A percentile compares a stretch with the other conserved stretches of the same genome.
Conservation (phyloP, 2,888 invertebrate species). For the Margaritifera margaritifera region DNA sequence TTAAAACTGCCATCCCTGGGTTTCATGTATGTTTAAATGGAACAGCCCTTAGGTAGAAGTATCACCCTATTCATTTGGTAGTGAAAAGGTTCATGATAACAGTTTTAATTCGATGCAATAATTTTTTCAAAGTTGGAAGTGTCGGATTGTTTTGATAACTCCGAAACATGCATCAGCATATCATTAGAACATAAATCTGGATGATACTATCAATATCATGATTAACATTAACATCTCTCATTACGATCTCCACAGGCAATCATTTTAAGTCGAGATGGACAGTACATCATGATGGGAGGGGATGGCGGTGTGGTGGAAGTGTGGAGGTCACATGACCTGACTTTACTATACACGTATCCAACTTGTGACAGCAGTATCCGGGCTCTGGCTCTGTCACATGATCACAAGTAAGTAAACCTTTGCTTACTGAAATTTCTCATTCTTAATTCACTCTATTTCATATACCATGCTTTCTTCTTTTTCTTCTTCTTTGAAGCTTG, state of each 20-base stretch:
- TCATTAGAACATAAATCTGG: neutral
- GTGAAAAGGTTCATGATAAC: no score
- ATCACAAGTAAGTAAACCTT: slow-evolving; percentile 89
- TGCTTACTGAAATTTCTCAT: neutral
- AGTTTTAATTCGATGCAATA: no score
- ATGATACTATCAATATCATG: neutral
- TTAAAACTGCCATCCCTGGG: no score
- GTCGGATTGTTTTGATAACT: no score
- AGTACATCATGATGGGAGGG: slow-evolving; percentile 98
- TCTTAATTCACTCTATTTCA: no score
- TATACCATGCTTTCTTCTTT: no score
- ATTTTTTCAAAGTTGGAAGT: no score
- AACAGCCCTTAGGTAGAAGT: no score
- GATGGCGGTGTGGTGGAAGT: slow-evolving; percentile 98
- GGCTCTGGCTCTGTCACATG: slow-evolving; percentile 95
- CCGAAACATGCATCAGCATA: no score
- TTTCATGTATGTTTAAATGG: no score
- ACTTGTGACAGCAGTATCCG: slow-evolving; percentile 95
- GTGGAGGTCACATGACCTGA: slow-evolving; percentile 97
- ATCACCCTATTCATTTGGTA: no score
- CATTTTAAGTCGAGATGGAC: slow-evolving; percentile 95
- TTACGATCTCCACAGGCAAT: slow-evolving; percentile 73
- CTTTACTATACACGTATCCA: slow-evolving; percentile 97
- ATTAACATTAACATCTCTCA: neutral
- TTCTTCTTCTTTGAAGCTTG: no score